Base-by-base conservation (phyloP, 2,113 vertebrate species). In the Crotalus viridis region DNA sequence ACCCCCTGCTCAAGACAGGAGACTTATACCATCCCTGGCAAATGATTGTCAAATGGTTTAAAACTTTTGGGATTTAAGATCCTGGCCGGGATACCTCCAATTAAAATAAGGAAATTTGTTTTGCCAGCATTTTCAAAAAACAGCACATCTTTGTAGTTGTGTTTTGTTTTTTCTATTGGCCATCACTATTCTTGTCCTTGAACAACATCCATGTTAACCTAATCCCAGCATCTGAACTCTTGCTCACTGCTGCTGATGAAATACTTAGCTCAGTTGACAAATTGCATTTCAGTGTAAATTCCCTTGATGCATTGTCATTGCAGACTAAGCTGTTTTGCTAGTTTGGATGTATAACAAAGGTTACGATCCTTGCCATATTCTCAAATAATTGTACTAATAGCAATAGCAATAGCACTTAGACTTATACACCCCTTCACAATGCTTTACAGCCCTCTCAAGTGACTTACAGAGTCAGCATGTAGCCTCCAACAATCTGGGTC, bases 151-250 rank as follows among this genome's bases (percentile, higher is more conserved):
- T 21, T 33, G 3, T 1, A 15, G 26, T 52, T 89, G 52, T 17
- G 93, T 1, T 3, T 59, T 61, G 10, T 93, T 94, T 95, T 33
- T 19, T 3, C 69, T n/a, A n/a, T 4, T 33, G 12, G 96, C 94
- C 95, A 96, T 96, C 89, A 55, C 95, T 97, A 95, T 96, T 94
- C 93, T 94, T 96, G 95, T 87, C 93, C 13, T 97, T 97, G 93
- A 94, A 93, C 96, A 97, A 97, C 46, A 89, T 9, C 90, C 85
- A 64, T 93, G 94, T 93, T 91, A 88, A 95, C 92, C 87, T 90
- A 88, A 13, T 64, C 91, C 74, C 33, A 89, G 55, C 96, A 96
- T 95, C 95, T 94, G 96, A 94, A 95, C 94, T 94, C 93, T 90
- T 0, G 33, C 93, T 89, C 89, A 39, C 24, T 88, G 89, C 87